Conservation (phyloP, 2,113 vertebrate genomes). For the Rhea americana region DNA sequence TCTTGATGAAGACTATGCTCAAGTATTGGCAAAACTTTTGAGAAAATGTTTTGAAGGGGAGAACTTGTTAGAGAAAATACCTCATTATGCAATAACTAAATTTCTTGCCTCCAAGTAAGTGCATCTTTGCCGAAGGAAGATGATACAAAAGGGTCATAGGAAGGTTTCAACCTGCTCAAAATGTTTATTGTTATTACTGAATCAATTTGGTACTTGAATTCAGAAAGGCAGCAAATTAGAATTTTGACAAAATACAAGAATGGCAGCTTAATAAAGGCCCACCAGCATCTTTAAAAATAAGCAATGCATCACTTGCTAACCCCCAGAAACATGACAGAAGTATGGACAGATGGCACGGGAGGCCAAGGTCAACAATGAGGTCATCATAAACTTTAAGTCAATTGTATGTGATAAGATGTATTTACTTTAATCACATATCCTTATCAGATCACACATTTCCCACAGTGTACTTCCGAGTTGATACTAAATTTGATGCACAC, state of each 20-base stretch:
- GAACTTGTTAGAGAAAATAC: neutral
- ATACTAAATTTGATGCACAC: neutral
- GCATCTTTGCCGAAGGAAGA: neutral
- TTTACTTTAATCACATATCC: neutral
- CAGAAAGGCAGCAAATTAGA: neutral
- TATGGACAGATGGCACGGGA: neutral
- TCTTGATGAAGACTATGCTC: neutral
- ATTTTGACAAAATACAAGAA: neutral
- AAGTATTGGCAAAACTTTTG: neutral
- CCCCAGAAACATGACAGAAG: neutral
- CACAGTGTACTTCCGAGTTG: neutral
- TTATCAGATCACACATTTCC: neutral
- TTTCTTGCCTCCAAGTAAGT: neutral
- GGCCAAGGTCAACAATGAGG: slow-evolving; percentile 16
- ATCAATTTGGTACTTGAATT: neutral
- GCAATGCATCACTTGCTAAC: neutral
- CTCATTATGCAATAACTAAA: neutral
- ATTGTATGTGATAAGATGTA: neutral
- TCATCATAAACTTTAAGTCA: neutral
- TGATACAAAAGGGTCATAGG: neutral
- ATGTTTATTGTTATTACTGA: neutral
- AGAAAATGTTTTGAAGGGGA: neutral
- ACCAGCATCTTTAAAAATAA: neutral
- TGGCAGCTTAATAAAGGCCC: neutral
- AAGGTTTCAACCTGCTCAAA: neutral